Evolutionary conservation across 1,140 invertebrate genomes (phyloP).

Genomic region (Coptotermes formosanus): DNA sequence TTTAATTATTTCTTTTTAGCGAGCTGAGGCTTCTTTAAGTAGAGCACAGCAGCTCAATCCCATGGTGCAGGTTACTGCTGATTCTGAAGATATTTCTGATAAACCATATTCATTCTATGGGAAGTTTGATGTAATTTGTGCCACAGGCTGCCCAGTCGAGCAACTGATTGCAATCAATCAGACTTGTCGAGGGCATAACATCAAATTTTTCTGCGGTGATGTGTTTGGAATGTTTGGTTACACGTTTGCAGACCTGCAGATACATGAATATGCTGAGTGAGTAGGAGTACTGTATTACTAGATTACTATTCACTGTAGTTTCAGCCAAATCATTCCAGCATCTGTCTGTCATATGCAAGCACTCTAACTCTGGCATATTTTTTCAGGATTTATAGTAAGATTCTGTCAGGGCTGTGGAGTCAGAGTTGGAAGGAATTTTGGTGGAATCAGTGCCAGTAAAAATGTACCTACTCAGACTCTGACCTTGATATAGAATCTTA

Average conservation of each 20-base stretch:
- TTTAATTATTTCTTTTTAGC: slow-evolving; percentile 51
- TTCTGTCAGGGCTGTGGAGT: too few relatives aligned
- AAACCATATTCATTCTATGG: slow-evolving; percentile 72
- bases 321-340: slow-evolving; percentile 34
- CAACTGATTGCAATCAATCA: slow-evolving; percentile 75
- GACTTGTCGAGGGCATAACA: slow-evolving; percentile 72
- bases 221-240: slow-evolving; percentile 94
- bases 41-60: slow-evolving; percentile 85
- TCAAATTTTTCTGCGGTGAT: slow-evolving; percentile 87
- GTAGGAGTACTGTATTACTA: slow-evolving; percentile 42
- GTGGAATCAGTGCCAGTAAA: too few relatives aligned
- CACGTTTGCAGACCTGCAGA: slow-evolving; percentile 84
- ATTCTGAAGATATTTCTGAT: slow-evolving; percentile 59
- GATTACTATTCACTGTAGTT: background rate
- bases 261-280: slow-evolving; percentile 85
- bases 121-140: slow-evolving; percentile 82
- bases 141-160: slow-evolving; percentile 68
- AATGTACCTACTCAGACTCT: too few relatives aligned
- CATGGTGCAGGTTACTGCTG: slow-evolving; percentile 81
- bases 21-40: slow-evolving; percentile 76
- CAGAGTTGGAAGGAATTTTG: too few relatives aligned
- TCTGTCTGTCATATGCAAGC: background rate
- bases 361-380: background rate
- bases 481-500: too few relatives aligned
- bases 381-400: too few relatives aligned